Conservation (phyloP, 2,113 vertebrate genomes). For the Macroglossus sobrinus region DNA sequence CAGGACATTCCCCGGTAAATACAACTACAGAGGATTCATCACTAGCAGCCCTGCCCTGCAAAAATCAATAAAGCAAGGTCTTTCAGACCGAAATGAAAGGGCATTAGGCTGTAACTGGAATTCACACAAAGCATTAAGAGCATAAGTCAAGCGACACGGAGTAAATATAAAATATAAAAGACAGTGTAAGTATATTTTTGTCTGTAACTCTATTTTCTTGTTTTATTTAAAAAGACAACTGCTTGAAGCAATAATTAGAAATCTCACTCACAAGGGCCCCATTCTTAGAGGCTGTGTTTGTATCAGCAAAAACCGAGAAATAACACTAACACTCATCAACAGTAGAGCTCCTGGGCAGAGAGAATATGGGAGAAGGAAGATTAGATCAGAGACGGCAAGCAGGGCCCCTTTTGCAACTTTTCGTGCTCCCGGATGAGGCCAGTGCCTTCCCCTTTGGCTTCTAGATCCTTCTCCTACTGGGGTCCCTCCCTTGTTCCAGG, state of each 20-base stretch:
- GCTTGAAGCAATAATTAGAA: background rate
- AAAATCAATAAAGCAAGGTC: background rate
- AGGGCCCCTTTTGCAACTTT: background rate
- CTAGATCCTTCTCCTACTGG: background rate
- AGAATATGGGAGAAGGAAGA: background rate
- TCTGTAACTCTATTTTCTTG: background rate
- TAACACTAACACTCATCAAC: too few species aligned
- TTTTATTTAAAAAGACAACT: background rate
- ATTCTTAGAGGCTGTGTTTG: background rate
- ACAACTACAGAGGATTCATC: background rate
- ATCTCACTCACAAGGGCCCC: background rate
- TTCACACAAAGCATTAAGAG: background rate
- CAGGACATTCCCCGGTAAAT: background rate
- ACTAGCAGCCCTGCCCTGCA: background rate
- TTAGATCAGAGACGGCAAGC: background rate
- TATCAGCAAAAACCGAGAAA: background rate
- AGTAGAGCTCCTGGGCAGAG: background rate
- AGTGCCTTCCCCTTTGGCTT: background rate
- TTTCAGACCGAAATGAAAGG: background rate
- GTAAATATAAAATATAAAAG: background rate
- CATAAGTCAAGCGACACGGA: background rate
- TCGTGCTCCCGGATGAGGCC: background rate
- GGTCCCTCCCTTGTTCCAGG: background rate
- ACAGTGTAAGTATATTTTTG: background rate
- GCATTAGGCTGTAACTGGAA: background rate